phyloP scores from a whole-genome alignment of 2,113 vertebrate genomes.

The Butastur rufipennis region DNA sequence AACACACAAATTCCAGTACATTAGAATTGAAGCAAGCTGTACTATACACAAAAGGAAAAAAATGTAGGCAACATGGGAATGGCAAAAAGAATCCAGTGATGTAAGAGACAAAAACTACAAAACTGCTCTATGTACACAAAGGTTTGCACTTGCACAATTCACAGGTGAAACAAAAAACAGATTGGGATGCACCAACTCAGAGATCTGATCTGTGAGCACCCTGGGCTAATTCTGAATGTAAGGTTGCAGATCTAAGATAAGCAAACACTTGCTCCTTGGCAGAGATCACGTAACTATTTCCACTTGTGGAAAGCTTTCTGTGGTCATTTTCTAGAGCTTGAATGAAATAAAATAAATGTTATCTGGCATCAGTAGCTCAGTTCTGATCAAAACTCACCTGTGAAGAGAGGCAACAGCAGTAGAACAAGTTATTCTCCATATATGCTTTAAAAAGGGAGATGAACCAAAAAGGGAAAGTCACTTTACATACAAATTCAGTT shows the following conservation, averaged over 20 bases:
- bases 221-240: background rate
- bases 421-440: constrained; percentile 38
- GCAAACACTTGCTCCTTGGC: background rate
- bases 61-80: background rate
- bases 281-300: background rate
- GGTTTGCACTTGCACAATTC: background rate
- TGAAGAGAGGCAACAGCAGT: background rate
- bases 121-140: background rate
- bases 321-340: background rate
- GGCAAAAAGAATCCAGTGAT: background rate
- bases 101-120: background rate
- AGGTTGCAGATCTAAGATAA: background rate
- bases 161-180: background rate
- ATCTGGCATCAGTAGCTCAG: background rate
- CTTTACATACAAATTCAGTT: constrained; percentile 60
- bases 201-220: background rate
- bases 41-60: background rate
- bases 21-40: background rate
- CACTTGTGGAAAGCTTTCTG: background rate
- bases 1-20: background rate
- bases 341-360: background rate
- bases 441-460: constrained; percentile 2
- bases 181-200: background rate
- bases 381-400: background rate
- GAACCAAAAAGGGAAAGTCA: constrained; percentile 13